Percentiles rank a stretch among this genome's conserved stretches.
These are phyloP conservation scores for Noctua fimbriata DNA, from an alignment of 2,888 invertebrate genomes.

Conservation along the genomic window DNA sequence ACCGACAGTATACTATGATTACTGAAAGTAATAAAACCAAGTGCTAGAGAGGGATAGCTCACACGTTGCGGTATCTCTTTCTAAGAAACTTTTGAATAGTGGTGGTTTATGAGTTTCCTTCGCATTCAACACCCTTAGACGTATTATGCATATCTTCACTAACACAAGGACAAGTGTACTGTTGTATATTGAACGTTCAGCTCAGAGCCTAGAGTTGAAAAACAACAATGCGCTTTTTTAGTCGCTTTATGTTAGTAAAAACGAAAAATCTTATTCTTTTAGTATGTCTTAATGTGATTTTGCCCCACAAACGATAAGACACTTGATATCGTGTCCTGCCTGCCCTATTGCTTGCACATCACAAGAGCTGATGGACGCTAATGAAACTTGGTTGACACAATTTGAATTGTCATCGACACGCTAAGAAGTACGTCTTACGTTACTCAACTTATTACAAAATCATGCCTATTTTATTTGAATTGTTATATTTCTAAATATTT, in stretches of 20 bases:
- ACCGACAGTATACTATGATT: constrained; percentile 33
- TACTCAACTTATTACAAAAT: background rate
- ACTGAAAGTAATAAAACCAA: background rate
- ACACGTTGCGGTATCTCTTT: constrained; percentile 2
- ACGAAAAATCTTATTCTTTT: background rate
- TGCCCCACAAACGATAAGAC: too few species aligned
- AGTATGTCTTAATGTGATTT: background rate
- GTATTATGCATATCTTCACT: background rate
- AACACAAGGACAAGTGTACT: background rate
- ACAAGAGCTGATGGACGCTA: too few species aligned
- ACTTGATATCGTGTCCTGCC: too few species aligned
- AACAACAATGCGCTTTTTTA: background rate
- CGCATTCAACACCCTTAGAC: background rate
- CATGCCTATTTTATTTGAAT: background rate
- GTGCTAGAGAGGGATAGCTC: constrained; percentile 21
- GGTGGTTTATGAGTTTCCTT: background rate
- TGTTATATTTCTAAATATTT: background rate
- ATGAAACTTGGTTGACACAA: too few species aligned
- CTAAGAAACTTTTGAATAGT: background rate
- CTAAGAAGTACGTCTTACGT: too few species aligned
- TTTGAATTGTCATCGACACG: too few species aligned
- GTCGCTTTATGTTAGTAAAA: background rate
- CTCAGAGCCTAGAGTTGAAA: background rate
- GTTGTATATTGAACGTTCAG: background rate
- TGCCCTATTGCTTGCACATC: too few species aligned